Evolutionary conservation across 2,797 vertebrate species (phyloP).

Genomic region (Poecilia wingei): DNA sequence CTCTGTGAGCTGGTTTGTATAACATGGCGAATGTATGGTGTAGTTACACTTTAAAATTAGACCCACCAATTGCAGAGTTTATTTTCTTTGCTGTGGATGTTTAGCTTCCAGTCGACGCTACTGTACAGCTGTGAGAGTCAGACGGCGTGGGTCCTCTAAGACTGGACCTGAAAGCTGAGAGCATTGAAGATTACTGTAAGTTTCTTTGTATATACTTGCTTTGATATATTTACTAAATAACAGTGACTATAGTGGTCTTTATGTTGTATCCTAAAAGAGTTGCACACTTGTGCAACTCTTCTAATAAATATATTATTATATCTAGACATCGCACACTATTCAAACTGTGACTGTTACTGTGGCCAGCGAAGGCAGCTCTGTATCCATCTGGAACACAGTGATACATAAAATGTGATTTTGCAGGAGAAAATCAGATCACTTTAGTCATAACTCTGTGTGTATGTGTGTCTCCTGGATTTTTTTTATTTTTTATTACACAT

Average conservation of each 20-base stretch:
- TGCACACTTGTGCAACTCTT: conserved; percentile 59
- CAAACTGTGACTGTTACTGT: conserved; percentile 72
- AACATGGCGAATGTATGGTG: conserved; percentile 60
- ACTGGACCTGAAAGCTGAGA: conserved; percentile 39
- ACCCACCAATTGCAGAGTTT: conserved; percentile 53
- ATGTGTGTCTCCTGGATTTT: conserved; percentile 5
- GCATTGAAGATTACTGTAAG: conserved; percentile 41
- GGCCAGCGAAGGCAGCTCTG: conserved; percentile 69
- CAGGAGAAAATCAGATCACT: conserved; percentile 37
- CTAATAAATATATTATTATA: conserved; percentile 27
- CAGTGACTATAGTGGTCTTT: conserved; percentile 78
- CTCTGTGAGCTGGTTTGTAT: conserved; percentile 61
- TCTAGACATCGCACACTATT: conserved; percentile 65
- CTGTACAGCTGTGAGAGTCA: conserved; percentile 51
- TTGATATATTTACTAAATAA: conserved; percentile 70
- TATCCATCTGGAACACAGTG: conserved; percentile 64
- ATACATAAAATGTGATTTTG: conserved; percentile 47
- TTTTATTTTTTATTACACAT: conserved; percentile 30
- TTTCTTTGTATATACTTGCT: conserved; percentile 78
- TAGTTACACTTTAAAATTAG: conserved; percentile 59
- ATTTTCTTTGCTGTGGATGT: conserved; percentile 68
- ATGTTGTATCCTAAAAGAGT: conserved; percentile 75
- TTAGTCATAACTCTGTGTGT: conserved; percentile 35
- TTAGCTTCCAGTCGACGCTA: conserved; percentile 55
- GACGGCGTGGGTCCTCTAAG: conserved; percentile 30